These are phyloP conservation scores for Rhinolophus ferrumequinum DNA, from an alignment of 2,113 vertebrate genomes.

Conservation along the genomic window DNA sequence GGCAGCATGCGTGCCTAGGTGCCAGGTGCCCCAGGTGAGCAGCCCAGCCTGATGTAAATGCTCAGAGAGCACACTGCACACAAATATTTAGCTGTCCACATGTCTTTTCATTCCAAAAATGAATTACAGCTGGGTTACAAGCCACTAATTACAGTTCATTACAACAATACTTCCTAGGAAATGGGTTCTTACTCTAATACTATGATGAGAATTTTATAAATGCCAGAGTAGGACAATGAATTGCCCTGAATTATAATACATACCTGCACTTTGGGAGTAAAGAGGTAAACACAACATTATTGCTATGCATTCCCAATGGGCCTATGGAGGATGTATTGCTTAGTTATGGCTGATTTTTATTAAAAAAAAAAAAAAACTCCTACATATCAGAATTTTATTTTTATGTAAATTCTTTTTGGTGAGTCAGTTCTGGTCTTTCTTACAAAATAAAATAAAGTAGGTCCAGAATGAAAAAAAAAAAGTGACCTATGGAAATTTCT, in stretches of 20 bases:
- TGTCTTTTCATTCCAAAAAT: constrained; percentile 14
- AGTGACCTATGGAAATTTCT: constrained; percentile 60
- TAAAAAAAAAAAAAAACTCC: constrained; percentile 48
- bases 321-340: constrained; percentile 73
- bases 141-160: constrained; percentile 74
- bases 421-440: constrained; percentile 69
- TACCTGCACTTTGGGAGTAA: constrained; percentile 71
- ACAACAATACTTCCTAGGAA: constrained; percentile 69
- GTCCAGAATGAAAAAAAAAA: constrained; percentile 59
- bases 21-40: not conserved
- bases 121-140: constrained; percentile 44
- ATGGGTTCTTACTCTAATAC: constrained; percentile 76
- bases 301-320: constrained; percentile 76
- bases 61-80: not conserved
- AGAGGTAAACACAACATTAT: constrained; percentile 76
- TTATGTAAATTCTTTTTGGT: constrained; percentile 35
- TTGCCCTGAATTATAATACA: constrained; percentile 80
- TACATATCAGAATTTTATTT: constrained; percentile 78
- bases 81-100: not conserved
- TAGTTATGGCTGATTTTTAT: constrained; percentile 75
- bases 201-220: constrained; percentile 74
- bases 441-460: constrained; percentile 44
- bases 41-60: rapidly evolving
- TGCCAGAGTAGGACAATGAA: constrained; percentile 62
- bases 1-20: rapidly evolving